Base-by-base conservation (phyloP, 2,113 vertebrate genomes). In the Nestor notabilis region DNA sequence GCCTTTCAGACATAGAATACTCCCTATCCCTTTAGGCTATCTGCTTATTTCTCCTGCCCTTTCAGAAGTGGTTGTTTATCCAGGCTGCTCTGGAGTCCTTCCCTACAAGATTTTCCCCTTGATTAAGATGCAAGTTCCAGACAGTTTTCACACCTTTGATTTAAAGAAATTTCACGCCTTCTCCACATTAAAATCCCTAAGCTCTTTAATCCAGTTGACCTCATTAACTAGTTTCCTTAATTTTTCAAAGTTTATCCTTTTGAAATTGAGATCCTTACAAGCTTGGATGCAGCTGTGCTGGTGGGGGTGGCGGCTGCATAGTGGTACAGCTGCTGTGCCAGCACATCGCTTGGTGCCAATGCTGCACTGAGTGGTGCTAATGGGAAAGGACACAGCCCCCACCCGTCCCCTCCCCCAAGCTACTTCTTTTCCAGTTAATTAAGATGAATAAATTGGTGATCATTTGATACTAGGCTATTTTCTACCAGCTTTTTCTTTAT, bases 151-250 rank as follows among this genome's bases (percentile, higher is more conserved):
- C 96, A 97, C 96, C 95, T 97, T 96, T 87, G 93, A 97, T 95
- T 97, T 96, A 96, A 96, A 97, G 94, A 96, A 93, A 96, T 97
- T 97, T 97, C 91, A 97, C 66, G 84, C 95, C 94, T 97, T 82
- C 93, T 96, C 96, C 93, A 94, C 91, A 89, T 89, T 94, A 89
- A 97, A 96, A 96, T 96, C 96, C 93, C 95, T 91, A 83, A 96
- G 93, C 93, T 96, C 95, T 97, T 95, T 97, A 97, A 97, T 96
- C 87, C 84, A 61, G 87, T 89, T 96, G 96, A 97, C 95, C 95
- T 97, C 96, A 97, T 97, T 97, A 96, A 96, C 93, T 93, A 89
- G 77, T 96, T 97, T 89, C 93, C 91, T 96, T 97, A 93, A 95
- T 96, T 96, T 96, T 94, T 93, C 84, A 25, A 94, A 97, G 52